Base-by-base conservation (phyloP, 2,797 vertebrate species). In the Calcarius lapponicus region DNA sequence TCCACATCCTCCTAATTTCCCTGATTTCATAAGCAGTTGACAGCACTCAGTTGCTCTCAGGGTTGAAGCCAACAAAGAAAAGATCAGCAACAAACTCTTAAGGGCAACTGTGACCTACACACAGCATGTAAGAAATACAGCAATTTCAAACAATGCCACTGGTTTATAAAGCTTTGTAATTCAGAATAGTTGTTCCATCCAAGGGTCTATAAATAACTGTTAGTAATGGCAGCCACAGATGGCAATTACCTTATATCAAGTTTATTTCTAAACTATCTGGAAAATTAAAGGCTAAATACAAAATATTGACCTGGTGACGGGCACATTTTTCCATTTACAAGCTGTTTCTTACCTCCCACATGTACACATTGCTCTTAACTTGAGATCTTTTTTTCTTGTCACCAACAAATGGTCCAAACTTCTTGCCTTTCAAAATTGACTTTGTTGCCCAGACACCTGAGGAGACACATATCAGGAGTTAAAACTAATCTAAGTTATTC, bases 371-470 rank as follows among this genome's bases (percentile, higher is more conserved):
- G 97, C 98, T 99, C 86, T 98, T 98, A 95, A 99, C 99, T 98
- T 99, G 99, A 86, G 98, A 99, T 92, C 98, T 98, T 95, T 99
- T 99, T 51, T 99, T 99, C 98, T 98, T 99, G 95, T 99, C 99
- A 74, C 99, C 99, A 72, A 98, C 94, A 97, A 99, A 99, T 3
- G 99, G 99, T 67, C 99, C 99, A 83, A 99, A 99, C 86, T 98
- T 98, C 97, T 98, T 99, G 92, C 99, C 99, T 98, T 99, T 99
- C 86, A 99, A 98, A 97, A 99, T 99, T 69, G 98, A 96, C 80
- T 96, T 98, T 65, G 98, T 98, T 86, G 99, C 98, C 99, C 99
- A 99, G 85, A 99, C 98, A 97, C 99, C 99, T 99, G 96, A 72
- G 96, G 92, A 95, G 86, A 81, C 78, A 97, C 10, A 15, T 3